Evolutionary conservation across 2,113 vertebrate species (phyloP), one percentile per base, ranked within the genome.

Genomic region (Aspiorhynchus laticeps): DNA sequence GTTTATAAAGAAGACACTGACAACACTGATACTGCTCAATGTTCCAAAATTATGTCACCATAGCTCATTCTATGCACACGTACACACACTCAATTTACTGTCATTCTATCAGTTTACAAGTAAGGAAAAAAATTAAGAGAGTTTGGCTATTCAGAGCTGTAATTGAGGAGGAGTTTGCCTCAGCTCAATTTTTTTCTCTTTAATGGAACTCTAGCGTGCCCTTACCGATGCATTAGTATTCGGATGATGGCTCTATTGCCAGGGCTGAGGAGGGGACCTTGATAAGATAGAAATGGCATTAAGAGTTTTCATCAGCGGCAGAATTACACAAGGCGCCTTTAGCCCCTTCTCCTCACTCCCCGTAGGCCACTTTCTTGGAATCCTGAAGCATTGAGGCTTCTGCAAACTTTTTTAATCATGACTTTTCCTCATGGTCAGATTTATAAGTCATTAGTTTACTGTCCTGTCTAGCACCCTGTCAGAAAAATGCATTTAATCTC

Each of bases 351-450:
- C 17, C 84, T 77, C 24, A 7, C 76, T 56, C 69, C 69, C 67
- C 9, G 12, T 36, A 63, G 79, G 24, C 77, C 76, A n/a, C 83
- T 38, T 53, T 80, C 46, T 80, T 86, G 67, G 86, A 87, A 89
- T 88, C 86, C 88, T 76, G 88, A 48, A 61, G 84, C 91, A 86
- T 90, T 92, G 86, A 89, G 84, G 89, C 90, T 90, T 91, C 90
- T 91, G 86, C 91, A 90, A 92, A 93, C 91, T 69, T 92, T 94
- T 93, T 89, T 91, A 93, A 95, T 95, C 91, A 91, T 90, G 80
- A 82, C 43, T 86, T 88, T 88, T 90, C 88, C 84, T 93, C 90
- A 87, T 90, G 89, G 88, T 91, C 91, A 89, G 87, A 93, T 93
- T 91, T 92, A 92, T 90, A 91, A 92, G 86, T 89, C 89, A 93